Evolutionary conservation across 2,113 vertebrate genomes (phyloP).

Genomic region (Phalacrocorax aristotelis): DNA sequence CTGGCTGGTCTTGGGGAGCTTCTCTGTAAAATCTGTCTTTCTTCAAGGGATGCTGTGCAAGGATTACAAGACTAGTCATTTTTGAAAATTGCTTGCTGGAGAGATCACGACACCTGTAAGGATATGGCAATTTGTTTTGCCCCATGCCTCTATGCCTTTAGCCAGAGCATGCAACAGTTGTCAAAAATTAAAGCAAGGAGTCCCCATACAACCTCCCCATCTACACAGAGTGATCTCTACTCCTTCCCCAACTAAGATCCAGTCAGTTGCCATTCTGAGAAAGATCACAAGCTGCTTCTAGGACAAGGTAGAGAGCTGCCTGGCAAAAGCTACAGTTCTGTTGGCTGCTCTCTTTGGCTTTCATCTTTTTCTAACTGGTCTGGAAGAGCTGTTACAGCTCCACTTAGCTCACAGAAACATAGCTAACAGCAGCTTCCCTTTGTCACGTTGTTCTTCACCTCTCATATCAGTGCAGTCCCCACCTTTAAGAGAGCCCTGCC

Average conservation of each 20-base stretch:
- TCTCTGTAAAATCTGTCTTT: background rate
- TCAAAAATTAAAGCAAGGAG: background rate
- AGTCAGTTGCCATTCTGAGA: background rate
- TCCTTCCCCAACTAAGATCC: background rate
- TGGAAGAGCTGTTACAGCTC: background rate
- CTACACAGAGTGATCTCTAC: background rate
- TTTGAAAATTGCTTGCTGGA: background rate
- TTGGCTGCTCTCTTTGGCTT: background rate
- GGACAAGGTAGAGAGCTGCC: background rate
- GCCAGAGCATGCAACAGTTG: background rate
- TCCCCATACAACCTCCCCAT: background rate
- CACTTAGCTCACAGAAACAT: background rate
- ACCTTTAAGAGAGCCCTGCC: background rate
- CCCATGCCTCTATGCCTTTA: background rate
- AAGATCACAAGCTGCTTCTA: background rate
- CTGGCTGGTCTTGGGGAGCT: background rate
- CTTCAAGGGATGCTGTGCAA: background rate
- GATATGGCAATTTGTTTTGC: background rate
- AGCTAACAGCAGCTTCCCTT: background rate
- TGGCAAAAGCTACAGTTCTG: background rate
- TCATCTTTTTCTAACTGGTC: background rate
- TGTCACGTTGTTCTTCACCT: background rate
- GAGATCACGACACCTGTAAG: background rate
- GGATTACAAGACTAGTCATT: background rate
- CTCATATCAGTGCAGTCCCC: background rate